These are phyloP conservation scores for Patella caerulea DNA, from an alignment of 2,888 invertebrate genomes.

Conservation along the genomic window DNA sequence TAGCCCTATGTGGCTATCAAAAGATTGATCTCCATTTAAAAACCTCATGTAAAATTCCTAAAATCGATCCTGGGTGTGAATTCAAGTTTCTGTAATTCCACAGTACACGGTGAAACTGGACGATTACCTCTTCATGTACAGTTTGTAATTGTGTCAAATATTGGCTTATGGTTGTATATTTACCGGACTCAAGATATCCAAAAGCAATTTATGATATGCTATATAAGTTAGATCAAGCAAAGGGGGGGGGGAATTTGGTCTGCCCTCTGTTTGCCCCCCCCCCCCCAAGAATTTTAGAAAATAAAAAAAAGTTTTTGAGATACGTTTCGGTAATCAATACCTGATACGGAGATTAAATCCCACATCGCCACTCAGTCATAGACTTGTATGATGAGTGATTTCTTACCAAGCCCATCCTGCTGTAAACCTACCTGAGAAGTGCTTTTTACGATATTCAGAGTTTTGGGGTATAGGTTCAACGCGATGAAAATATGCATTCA, in stretches of 20 bases:
- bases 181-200: constrained; percentile 20
- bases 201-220: constrained; percentile 23
- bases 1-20: constrained; percentile 21
- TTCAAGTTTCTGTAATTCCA: constrained; percentile 16
- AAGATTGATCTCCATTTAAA: constrained; percentile 15
- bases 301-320: no score
- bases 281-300: no score
- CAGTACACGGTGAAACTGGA: constrained; percentile 22
- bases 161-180: constrained; percentile 20
- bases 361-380: no score
- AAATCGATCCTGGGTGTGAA: constrained; percentile 13
- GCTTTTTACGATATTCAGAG: no score
- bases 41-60: constrained; percentile 19
- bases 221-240: constrained; percentile 13
- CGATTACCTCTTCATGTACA: constrained; percentile 16
- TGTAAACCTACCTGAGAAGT: no score
- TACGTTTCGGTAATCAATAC: no score
- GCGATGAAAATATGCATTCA: no score
- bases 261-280: background rate
- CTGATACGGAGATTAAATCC: no score
- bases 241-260: constrained; percentile 15
- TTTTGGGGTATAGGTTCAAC: no score
- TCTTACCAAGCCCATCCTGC: no score
- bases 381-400: no score
- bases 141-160: constrained; percentile 16